Conservation (phyloP, 37 sponge, comb jelly and placozoan species). For the Ianthella basta region DNA sequence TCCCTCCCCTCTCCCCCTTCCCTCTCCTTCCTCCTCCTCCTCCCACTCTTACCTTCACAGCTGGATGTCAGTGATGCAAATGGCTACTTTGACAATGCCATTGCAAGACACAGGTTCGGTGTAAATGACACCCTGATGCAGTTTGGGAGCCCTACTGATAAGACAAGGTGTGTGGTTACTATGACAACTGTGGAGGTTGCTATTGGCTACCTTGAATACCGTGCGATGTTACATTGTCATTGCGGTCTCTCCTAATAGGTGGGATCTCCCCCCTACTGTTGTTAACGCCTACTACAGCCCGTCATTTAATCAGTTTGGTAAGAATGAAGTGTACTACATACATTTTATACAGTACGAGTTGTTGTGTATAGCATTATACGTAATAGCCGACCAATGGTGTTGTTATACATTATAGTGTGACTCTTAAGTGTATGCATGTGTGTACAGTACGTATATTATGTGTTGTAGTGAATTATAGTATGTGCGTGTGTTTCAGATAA, state of each 20-base stretch:
- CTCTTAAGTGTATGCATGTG: too few species aligned
- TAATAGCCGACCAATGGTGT: too few species aligned
- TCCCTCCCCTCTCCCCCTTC: too few species aligned
- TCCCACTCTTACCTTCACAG: background rate
- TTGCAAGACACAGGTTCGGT: background rate
- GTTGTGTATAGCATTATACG: too few species aligned
- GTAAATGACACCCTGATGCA: background rate
- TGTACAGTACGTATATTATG: too few species aligned
- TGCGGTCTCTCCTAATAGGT: conserved; percentile 13
- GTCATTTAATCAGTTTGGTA: conserved; percentile 58
- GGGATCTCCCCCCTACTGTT: conserved; percentile 66
- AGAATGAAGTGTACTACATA: background rate
- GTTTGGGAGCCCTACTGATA: conserved; percentile 34
- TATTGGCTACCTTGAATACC: too few species aligned
- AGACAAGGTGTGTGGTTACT: conserved; percentile 21
- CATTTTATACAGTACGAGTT: too few species aligned
- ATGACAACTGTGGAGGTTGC: too few species aligned
- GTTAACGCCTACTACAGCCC: conserved; percentile 78
- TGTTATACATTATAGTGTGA: too few species aligned
- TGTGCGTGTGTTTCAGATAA: too few species aligned
- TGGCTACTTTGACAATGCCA: background rate
- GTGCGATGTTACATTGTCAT: too few species aligned
- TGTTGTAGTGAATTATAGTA: too few species aligned
- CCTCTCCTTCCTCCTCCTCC: background rate
- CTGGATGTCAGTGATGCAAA: background rate